Conservation (phyloP, 2,113 vertebrate genomes). For the Platichthys stellatus region DNA sequence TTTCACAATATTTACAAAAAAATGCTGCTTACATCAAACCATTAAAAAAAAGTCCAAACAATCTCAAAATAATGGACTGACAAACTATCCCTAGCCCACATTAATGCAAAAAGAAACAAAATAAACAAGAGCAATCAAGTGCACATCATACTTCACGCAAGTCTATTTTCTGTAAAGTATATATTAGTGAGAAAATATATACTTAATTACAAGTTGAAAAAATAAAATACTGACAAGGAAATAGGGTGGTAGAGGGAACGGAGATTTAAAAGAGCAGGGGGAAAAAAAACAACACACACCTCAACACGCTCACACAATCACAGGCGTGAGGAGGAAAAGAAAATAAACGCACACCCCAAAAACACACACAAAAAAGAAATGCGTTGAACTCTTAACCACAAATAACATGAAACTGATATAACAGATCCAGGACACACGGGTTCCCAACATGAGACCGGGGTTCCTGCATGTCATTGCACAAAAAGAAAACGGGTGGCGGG, state of each 20-base stretch:
- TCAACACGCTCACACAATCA: constrained; percentile 7
- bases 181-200: constrained; percentile 84
- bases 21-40: constrained; percentile 91
- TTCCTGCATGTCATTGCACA: constrained; percentile 68
- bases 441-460: constrained; percentile 66
- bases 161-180: constrained; percentile 86
- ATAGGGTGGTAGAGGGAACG: constrained; percentile 61
- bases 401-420: constrained; percentile 60
- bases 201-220: constrained; percentile 72
- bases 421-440: constrained; percentile 57
- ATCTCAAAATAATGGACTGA: constrained; percentile 81
- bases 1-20: constrained; percentile 97
- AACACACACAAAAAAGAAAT: constrained; percentile 44
- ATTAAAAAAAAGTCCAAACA: constrained; percentile 81
- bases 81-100: constrained; percentile 87
- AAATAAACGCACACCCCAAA: constrained; percentile 45
- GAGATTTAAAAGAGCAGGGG: constrained; percentile 53
- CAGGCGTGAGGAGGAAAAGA: not conserved
- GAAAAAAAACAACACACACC: constrained; percentile 46
- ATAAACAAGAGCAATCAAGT: too few relatives aligned
- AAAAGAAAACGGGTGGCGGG: constrained; percentile 30
- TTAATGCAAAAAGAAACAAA: constrained; percentile 79
- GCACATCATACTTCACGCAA: constrained; percentile 82
- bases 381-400: constrained; percentile 70
- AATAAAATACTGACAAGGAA: constrained; percentile 65